Evolutionary conservation across 2,113 vertebrate genomes (phyloP).

Genomic region (cattle (Bos taurus)): DNA sequence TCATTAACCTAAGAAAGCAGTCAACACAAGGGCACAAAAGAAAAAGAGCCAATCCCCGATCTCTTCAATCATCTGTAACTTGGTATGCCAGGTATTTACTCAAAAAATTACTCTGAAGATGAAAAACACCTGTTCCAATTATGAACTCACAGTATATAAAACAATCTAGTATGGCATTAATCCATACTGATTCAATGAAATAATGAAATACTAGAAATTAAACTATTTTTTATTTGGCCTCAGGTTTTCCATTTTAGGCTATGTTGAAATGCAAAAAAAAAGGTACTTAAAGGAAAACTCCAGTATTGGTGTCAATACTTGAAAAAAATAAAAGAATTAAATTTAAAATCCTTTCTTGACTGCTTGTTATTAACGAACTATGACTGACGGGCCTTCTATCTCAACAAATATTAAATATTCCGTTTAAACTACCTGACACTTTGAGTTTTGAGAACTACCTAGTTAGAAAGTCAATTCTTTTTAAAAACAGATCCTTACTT

Average conservation of each 20-base stretch:
- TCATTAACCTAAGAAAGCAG: conserved; percentile 11
- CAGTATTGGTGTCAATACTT: conserved; percentile 22
- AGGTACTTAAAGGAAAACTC: conserved; percentile 49
- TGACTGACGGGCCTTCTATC: neutral
- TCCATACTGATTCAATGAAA: conserved; percentile 16
- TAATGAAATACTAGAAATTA: neutral
- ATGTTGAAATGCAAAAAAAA: conserved; percentile 28
- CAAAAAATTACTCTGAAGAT: neutral
- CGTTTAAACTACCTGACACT: neutral
- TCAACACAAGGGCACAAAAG: neutral
- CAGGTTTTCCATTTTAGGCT: conserved; percentile 29
- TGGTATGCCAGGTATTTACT: neutral
- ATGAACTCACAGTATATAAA: neutral
- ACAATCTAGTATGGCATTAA: neutral
- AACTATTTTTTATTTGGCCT: neutral
- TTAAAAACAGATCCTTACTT: conserved; percentile 13
- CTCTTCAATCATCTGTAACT: neutral
- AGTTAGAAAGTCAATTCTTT: conserved; percentile 1
- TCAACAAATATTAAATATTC: conserved; percentile 20
- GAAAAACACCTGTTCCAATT: neutral
- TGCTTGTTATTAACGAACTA: conserved; percentile 18
- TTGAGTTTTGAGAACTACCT: neutral
- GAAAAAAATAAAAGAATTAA: conserved; percentile 23
- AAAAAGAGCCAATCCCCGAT: neutral
- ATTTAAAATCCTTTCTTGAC: conserved; percentile 35